Evolutionary conservation across 2,888 invertebrate species (phyloP).

Genomic region (Noctua comes): DNA sequence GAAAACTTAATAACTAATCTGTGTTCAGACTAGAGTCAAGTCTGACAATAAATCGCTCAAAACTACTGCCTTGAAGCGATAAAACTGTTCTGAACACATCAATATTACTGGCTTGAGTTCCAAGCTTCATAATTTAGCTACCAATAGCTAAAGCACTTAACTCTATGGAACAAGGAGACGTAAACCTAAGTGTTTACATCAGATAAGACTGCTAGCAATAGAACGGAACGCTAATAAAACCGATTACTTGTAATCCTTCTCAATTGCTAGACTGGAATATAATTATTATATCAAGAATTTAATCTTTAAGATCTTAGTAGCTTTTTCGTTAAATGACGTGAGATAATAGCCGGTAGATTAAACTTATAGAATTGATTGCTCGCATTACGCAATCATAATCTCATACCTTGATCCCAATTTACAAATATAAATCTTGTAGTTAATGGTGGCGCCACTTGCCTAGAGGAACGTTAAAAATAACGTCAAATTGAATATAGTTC

Average conservation of each 20-base stretch:
- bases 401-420: constrained; percentile 1
- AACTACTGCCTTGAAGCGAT: not conserved
- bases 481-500: not conserved
- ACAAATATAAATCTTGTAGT: not conserved
- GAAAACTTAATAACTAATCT: not conserved
- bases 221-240: constrained; percentile 40
- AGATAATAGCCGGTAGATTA: constrained; percentile 3
- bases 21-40: not conserved
- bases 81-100: not conserved
- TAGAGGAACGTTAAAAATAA: not conserved
- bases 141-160: constrained; percentile 23
- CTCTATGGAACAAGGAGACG: constrained; percentile 5
- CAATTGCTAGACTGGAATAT: constrained; percentile 19
- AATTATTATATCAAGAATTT: constrained; percentile 9
- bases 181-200: constrained; percentile 37
- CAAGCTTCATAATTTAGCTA: not conserved
- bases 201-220: constrained; percentile 37
- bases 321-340: not conserved
- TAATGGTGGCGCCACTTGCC: not conserved
- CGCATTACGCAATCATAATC: not conserved
- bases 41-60: not conserved
- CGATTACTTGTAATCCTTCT: constrained; percentile 30
- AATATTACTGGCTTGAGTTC: not conserved
- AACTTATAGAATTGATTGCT: not conserved
- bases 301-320: constrained; percentile 25